Conservation (phyloP, 2,888 invertebrate species). For the Apamea crenata region DNA sequence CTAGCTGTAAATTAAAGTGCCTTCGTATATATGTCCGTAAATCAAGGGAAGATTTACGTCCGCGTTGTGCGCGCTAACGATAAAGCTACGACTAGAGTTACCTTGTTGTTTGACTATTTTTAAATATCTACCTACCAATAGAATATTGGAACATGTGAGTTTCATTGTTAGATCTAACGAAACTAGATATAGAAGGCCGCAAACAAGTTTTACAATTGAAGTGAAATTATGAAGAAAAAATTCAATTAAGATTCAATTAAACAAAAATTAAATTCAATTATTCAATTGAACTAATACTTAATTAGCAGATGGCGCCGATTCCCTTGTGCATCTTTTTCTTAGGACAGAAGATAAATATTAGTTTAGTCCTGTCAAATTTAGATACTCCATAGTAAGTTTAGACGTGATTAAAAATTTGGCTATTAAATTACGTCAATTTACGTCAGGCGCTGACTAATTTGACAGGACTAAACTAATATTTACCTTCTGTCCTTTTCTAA, state of each 20-base stretch:
- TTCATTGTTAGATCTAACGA: constrained; percentile 13
- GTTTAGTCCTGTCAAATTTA: too few species aligned
- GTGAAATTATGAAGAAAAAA: background rate
- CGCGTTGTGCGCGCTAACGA: constrained; percentile 66
- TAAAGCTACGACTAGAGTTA: constrained; percentile 62
- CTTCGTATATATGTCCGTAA: constrained; percentile 77
- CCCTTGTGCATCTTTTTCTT: too few species aligned
- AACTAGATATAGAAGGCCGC: background rate
- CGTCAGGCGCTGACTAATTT: too few species aligned
- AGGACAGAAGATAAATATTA: too few species aligned
- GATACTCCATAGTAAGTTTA: too few species aligned
- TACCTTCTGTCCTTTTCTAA: too few species aligned
- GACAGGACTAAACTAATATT: too few species aligned
- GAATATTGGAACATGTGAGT: constrained; percentile 31
- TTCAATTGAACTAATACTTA: too few species aligned
- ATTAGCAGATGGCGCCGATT: too few species aligned
- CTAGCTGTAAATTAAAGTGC: constrained; percentile 79
- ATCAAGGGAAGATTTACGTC: constrained; percentile 83
- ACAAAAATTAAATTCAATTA: background rate
- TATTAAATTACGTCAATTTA: too few species aligned
- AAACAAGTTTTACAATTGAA: background rate
- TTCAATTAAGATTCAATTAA: background rate
- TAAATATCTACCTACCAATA: constrained; percentile 58
- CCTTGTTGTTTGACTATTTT: constrained; percentile 67
- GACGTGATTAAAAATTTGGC: too few species aligned